Percentiles rank a stretch among this genome's conserved stretches.
These are phyloP conservation scores for Porites divaricata DNA, from an alignment of 92 coral and sea anemone genomes.

Conservation along the genomic window DNA sequence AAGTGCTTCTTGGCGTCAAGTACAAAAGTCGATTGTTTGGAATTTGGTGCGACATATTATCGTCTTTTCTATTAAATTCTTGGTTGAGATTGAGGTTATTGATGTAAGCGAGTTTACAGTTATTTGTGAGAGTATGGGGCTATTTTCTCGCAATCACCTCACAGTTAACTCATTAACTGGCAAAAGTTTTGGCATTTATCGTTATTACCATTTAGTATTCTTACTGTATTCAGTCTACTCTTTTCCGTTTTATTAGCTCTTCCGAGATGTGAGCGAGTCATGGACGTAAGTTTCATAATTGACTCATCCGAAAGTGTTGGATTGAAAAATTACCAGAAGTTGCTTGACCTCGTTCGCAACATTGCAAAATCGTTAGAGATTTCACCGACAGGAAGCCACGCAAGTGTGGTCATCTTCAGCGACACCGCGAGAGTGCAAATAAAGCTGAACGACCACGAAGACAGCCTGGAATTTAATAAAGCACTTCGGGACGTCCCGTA, in stretches of 20 bases:
- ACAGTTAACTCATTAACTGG: too few species aligned
- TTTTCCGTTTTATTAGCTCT: slow-evolving; percentile 34
- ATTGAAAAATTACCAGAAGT: slow-evolving; percentile 45
- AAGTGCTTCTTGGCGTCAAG: too few species aligned
- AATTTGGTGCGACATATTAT: too few species aligned
- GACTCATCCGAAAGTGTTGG: slow-evolving; percentile 77
- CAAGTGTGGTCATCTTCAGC: slow-evolving; percentile 76
- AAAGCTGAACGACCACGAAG: slow-evolving; percentile 55
- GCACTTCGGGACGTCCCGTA: slow-evolving; percentile 67
- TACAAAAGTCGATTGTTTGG: too few species aligned
- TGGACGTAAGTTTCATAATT: slow-evolving; percentile 70
- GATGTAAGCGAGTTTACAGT: too few species aligned
- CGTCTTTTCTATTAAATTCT: too few species aligned
- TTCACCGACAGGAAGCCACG: slow-evolving; percentile 54
- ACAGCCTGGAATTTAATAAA: slow-evolving; percentile 45
- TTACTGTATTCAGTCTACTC: background rate
- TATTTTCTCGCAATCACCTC: too few species aligned
- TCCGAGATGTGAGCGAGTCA: slow-evolving; percentile 50
- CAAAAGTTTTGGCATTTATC: too few species aligned
- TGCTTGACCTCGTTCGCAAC: slow-evolving; percentile 58
- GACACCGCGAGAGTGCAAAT: slow-evolving; percentile 65
- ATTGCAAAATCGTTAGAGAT: slow-evolving; percentile 64
- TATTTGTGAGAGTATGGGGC: too few species aligned
- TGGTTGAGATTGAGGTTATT: too few species aligned
- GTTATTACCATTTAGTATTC: too few species aligned